These are phyloP conservation scores for Euzophera pinguis DNA, from an alignment of 2,888 invertebrate genomes.

Conservation along the genomic window DNA sequence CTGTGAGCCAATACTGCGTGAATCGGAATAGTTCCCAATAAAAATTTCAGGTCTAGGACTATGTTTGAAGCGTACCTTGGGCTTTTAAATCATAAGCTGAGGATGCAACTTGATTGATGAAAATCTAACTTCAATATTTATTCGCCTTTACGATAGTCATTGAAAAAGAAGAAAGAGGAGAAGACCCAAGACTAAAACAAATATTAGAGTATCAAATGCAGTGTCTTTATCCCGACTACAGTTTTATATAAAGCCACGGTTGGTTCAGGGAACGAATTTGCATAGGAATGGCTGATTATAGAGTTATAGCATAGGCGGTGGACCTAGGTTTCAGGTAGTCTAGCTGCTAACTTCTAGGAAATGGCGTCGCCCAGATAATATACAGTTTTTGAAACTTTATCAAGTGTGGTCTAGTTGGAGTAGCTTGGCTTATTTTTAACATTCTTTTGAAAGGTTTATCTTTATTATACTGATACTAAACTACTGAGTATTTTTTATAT, in stretches of 20 bases:
- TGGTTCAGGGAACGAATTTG: constrained; percentile 72
- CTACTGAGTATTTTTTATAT: too few relatives aligned
- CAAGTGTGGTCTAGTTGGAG: not conserved
- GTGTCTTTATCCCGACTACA: constrained; percentile 28
- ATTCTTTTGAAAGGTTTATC: not conserved
- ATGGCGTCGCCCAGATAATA: constrained; percentile 7
- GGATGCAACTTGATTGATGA: too few relatives aligned
- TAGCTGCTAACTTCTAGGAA: constrained; percentile 17
- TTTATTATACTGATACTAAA: not conserved
- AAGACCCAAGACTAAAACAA: not conserved
- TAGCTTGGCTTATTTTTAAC: not conserved
- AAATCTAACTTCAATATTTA: too few relatives aligned
- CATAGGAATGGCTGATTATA: constrained; percentile 77
- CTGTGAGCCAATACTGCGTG: too few relatives aligned
- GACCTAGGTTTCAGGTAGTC: constrained; percentile 45
- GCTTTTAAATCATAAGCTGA: too few relatives aligned
- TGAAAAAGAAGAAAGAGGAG: too few relatives aligned
- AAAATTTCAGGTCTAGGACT: too few relatives aligned
- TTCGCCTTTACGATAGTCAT: too few relatives aligned
- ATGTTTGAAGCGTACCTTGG: too few relatives aligned
- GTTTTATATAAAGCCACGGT: constrained; percentile 71
- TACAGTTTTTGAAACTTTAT: constrained; percentile 9
- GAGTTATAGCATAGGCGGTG: constrained; percentile 64
- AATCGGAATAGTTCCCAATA: too few relatives aligned
- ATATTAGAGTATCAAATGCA: constrained; percentile 23